A percentile compares a stretch with the other conserved stretches of the same genome.
Evolutionary conservation across 2,888 invertebrate genomes (phyloP).

Genomic region (Zaprionus bogoriensis): DNA sequence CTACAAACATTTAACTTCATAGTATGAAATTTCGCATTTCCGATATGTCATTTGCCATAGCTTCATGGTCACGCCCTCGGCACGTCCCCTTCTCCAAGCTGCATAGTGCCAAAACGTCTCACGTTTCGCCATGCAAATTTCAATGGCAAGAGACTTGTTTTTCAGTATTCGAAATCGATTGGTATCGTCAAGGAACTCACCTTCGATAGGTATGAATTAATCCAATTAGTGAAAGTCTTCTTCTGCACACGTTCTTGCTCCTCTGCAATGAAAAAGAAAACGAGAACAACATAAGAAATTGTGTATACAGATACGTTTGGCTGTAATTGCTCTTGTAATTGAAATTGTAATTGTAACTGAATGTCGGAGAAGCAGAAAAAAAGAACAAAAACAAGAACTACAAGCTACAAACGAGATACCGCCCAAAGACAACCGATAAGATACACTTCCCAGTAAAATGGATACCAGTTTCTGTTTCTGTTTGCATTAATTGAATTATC

Average conservation of each 20-base stretch:
- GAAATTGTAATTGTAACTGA: constrained; percentile 48
- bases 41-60: neutral
- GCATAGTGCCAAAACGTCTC: constrained; percentile 21
- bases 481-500: constrained; percentile 74
- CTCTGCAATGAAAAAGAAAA: constrained; percentile 87
- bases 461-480: constrained; percentile 36
- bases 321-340: constrained; percentile 42
- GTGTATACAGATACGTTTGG: constrained; percentile 22
- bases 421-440: constrained; percentile 60
- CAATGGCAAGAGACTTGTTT: too few species aligned
- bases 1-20: neutral
- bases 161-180: constrained; percentile 4
- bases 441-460: constrained; percentile 43
- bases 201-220: constrained; percentile 98
- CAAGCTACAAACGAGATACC: too few species aligned
- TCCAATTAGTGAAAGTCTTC: constrained; percentile 99
- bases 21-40: constrained; percentile 10
- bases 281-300: constrained; percentile 44
- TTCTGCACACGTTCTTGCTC: constrained; percentile 99
- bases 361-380: constrained; percentile 41
- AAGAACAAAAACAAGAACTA: constrained; percentile 17
- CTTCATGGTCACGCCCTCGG: constrained; percentile 3
- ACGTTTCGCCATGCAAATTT: constrained; percentile 63
- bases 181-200: constrained; percentile 84
- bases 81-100: neutral